Conservation (phyloP, 2,113 vertebrate species). For the Microcebus lehilahytsara region DNA sequence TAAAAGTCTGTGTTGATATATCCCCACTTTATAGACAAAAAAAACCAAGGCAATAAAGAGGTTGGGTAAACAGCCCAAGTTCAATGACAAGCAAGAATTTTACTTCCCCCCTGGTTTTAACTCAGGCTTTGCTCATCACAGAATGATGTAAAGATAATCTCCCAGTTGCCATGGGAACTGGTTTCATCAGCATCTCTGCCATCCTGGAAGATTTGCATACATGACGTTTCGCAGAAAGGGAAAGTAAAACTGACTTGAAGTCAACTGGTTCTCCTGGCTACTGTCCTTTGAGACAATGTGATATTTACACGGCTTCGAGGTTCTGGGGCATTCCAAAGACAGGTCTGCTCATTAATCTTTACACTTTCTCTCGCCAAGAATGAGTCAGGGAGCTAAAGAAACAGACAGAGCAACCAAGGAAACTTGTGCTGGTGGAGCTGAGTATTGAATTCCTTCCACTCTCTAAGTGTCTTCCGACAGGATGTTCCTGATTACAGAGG, state of each 20-base stretch:
- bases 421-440: not conserved
- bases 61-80: not conserved
- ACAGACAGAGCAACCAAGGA: not conserved
- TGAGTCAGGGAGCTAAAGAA: not conserved
- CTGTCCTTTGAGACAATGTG: not conserved
- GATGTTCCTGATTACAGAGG: not conserved
- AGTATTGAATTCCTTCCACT: not conserved
- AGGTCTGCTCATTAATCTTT: not conserved
- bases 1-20: not conserved
- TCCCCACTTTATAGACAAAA: not conserved
- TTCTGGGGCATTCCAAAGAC: conserved; percentile 30
- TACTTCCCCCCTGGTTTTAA: not conserved
- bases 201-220: conserved; percentile 53
- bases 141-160: conserved; percentile 25
- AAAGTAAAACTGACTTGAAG: conserved; percentile 58
- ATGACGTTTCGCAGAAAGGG: conserved; percentile 49
- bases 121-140: not conserved
- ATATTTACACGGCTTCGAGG: not conserved
- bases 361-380: conserved; percentile 48
- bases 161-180: not conserved
- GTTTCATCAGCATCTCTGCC: conserved; percentile 14
- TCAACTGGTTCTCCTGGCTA: not conserved
- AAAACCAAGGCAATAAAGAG: not conserved
- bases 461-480: not conserved
- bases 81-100: not conserved